These are phyloP conservation scores for Capromys pilorides DNA, from an alignment of 2,797 vertebrate genomes.

Conservation along the genomic window DNA sequence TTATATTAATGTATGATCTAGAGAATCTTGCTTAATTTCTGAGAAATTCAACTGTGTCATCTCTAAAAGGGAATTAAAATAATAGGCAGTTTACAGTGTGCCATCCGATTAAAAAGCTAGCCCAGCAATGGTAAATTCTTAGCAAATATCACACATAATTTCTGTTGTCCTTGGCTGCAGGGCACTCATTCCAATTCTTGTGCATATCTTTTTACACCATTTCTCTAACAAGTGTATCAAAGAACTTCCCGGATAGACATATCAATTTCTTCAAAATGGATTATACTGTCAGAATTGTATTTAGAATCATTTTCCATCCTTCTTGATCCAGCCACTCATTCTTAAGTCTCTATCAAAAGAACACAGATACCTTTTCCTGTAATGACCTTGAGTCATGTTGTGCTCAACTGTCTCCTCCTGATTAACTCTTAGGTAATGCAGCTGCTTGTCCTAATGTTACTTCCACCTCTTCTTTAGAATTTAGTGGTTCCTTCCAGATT, in stretches of 20 bases:
- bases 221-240: neutral
- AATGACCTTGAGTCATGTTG: conserved; percentile 10
- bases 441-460: neutral
- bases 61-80: conserved; percentile 20
- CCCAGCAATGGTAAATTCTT: neutral
- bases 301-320: conserved; percentile 28
- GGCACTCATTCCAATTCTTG: neutral
- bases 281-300: conserved; percentile 46
- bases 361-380: neutral
- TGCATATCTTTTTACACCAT: neutral
- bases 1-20: neutral
- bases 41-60: neutral
- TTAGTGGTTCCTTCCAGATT: neutral
- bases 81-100: neutral
- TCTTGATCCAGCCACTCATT: neutral
- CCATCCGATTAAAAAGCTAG: neutral
- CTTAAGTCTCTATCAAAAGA: conserved; percentile 30
- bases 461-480: neutral
- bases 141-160: neutral
- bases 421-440: neutral
- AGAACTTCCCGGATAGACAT: neutral
- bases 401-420: neutral
- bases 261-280: conserved; percentile 45
- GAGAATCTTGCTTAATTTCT: neutral
- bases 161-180: neutral